Percentiles rank a stretch among this genome's conserved stretches.
Conservation (phyloP, 92 coral and sea anemone species). For the Phenganax subtilis region DNA sequence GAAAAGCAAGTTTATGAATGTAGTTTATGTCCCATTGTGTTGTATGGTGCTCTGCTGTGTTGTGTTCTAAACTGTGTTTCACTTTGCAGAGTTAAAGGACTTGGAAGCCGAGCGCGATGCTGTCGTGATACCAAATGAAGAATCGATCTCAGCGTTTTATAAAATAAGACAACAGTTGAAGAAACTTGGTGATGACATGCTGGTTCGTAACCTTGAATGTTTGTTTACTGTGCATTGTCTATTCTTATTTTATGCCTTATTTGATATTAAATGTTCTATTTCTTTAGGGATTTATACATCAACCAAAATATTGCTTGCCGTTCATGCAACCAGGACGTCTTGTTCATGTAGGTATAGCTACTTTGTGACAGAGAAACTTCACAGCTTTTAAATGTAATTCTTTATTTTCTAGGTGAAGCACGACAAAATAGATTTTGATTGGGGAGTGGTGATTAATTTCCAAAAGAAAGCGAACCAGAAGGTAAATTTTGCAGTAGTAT, state of each 20-base stretch:
- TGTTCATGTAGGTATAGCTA: conserved; percentile 57
- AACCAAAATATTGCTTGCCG: conserved; percentile 88
- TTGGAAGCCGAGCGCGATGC: conserved; percentile 73
- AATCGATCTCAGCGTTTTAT: conserved; percentile 80
- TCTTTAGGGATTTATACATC: conserved; percentile 73
- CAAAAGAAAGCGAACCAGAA: conserved; percentile 95
- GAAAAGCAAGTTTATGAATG: conserved; percentile 58
- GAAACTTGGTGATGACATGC: conserved; percentile 81
- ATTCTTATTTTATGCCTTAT: not conserved
- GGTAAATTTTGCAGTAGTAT: conserved; percentile 39
- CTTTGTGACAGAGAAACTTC: not conserved
- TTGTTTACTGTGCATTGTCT: not conserved
- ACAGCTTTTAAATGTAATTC: not conserved
- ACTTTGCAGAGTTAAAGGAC: conserved; percentile 62
- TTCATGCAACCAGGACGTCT: conserved; percentile 98
- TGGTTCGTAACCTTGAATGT: conserved; percentile 48
- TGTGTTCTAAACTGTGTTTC: not conserved
- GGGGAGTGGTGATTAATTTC: conserved; percentile 93
- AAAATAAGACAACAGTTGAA: conserved; percentile 90
- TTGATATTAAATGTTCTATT: not conserved
- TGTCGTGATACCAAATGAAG: conserved; percentile 81
- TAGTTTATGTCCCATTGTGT: not conserved
- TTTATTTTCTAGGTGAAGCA: conserved; percentile 62
- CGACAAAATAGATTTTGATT: conserved; percentile 77
- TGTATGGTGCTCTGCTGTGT: not conserved